Evolutionary conservation across 1,140 invertebrate genomes (phyloP).

Genomic region (Hycleus phaleratus): DNA sequence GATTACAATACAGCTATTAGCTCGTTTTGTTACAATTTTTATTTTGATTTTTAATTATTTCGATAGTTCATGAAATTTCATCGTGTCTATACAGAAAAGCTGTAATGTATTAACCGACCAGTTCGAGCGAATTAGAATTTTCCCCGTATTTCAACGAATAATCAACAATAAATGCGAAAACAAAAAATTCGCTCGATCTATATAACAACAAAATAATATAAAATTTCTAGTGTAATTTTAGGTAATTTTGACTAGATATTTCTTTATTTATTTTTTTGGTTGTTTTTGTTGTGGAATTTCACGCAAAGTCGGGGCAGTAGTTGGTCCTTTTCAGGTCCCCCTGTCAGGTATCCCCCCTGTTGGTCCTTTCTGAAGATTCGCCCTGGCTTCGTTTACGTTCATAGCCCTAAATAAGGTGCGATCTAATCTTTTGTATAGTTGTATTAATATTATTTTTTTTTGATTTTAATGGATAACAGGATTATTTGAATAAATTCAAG

Average conservation of each 20-base stretch:
- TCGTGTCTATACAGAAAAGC: conserved; percentile 20
- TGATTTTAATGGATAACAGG: not conserved
- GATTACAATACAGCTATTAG: conserved; percentile 18
- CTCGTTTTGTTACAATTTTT: conserved; percentile 8
- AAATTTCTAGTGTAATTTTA: not conserved
- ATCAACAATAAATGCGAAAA: not conserved
- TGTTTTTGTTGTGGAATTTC: conserved; percentile 19
- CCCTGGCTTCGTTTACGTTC: conserved; percentile 34
- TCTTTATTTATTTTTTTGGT: not conserved
- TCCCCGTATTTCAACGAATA: not conserved
- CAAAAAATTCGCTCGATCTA: conserved; percentile 12
- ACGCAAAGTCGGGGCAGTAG: conserved; percentile 37
- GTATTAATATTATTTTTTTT: too few species aligned
- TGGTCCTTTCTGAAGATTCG: conserved; percentile 37
- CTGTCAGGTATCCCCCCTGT: conserved; percentile 30
- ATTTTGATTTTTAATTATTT: too few species aligned
- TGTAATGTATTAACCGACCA: conserved; percentile 18
- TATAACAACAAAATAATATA: conserved; percentile 3
- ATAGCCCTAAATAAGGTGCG: conserved; percentile 35
- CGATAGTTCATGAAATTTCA: conserved; percentile 30
- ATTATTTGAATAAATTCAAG: not conserved
- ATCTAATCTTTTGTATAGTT: conserved; percentile 33
- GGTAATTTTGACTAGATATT: not conserved
- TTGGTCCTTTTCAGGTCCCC: conserved; percentile 37
- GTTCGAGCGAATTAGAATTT: conserved; percentile 16